phyloP scores from a whole-genome alignment of 1,140 invertebrate species.

The Bombus picipes region DNA sequence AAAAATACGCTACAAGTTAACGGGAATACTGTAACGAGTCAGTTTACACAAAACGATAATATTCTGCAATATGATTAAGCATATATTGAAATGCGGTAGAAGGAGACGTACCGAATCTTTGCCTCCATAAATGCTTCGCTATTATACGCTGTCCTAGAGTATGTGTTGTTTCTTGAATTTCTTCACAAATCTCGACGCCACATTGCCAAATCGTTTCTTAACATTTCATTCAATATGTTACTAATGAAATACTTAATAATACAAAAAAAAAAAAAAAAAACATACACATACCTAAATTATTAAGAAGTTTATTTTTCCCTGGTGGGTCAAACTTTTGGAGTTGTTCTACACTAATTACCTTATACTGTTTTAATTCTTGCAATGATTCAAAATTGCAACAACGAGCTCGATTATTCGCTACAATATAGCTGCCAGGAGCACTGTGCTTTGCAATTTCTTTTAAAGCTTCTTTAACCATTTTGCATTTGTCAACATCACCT shows the following conservation, averaged over 20 bases:
- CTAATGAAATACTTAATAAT: not conserved
- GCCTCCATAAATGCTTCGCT: conserved; percentile 78
- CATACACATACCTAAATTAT: conserved; percentile 71
- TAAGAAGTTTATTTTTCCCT: conserved; percentile 74
- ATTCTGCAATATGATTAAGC: conserved; percentile 80
- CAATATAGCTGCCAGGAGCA: conserved; percentile 76
- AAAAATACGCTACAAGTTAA: conserved; percentile 3
- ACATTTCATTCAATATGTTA: conserved; percentile 37
- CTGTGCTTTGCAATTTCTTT: conserved; percentile 75
- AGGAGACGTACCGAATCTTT: conserved; percentile 76
- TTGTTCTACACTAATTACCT: conserved; percentile 78
- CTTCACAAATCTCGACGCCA: conserved; percentile 79
- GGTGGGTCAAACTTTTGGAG: conserved; percentile 78
- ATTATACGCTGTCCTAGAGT: conserved; percentile 74
- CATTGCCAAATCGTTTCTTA: conserved; percentile 82
- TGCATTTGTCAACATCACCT: conserved; percentile 42
- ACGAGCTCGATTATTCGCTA: conserved; percentile 77
- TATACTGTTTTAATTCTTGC: conserved; percentile 76
- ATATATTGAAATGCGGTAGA: conserved; percentile 80
- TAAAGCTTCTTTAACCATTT: conserved; percentile 78
- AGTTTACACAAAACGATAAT: conserved; percentile 75
- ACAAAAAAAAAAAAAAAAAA: not conserved
- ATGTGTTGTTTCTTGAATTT: conserved; percentile 79
- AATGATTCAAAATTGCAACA: conserved; percentile 80
- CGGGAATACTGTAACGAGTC: not conserved